Base-by-base conservation (phyloP, 2,113 vertebrate species). In the Cottus gobio region DNA sequence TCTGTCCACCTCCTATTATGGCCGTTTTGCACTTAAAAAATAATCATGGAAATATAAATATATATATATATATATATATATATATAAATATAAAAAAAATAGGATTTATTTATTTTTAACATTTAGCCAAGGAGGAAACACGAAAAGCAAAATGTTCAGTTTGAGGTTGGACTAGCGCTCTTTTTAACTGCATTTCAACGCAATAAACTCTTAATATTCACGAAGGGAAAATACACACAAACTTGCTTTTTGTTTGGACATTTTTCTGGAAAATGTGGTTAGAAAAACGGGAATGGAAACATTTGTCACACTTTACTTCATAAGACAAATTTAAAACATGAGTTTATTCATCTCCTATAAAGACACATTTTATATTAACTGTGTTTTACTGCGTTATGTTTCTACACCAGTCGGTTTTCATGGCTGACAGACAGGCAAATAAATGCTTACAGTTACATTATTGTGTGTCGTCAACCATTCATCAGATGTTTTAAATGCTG, bases 401-500 rank as follows among this genome's bases (percentile, higher is more conserved):
- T 16, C 42, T 20, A 44, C 15, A 54, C n/a, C 34, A 42, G 36
- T 18, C 16, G 24, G 50, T 48, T 63, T 26, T 11, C 22, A 44
- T 57, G 30, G 64, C 44, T 69, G 8, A 39, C 26, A 60, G 30
- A 67, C 57, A 52, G 2, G 18, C 71, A 24, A 57, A 10, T 52
- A 42, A 58, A 37, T 71, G 31, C 26, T 16, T 52, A 67, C 6
- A 36, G 22, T 50, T n/a, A 39, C 26, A 42, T 36, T 7, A 16
- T n/a, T 31, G 2, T 54, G 46, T 52, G 20, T 42, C 31, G 24
- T 26, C 64, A 70, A 46, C 15, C 3, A 12, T 60, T 26, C 5
- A 31, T 31, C 20, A 71, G 66, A 52, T 72, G 56, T 64, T 71
- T 69, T 69, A 20, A 70, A 20, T 73, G 31, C 6, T 37, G 12